Base-by-base conservation (phyloP, 2,888 invertebrate genomes). In the Tyria jacobaeae region DNA sequence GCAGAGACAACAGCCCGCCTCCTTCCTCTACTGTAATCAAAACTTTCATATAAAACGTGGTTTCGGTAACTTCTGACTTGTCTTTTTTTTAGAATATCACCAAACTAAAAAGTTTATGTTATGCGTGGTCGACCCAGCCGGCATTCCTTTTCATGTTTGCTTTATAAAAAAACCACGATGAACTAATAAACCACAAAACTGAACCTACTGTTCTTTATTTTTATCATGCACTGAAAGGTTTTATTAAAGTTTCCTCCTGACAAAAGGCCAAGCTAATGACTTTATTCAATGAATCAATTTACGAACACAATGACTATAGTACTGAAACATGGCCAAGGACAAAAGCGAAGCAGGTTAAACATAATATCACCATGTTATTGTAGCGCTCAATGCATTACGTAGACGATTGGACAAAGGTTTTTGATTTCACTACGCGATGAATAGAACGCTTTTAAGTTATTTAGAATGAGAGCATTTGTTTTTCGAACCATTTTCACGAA, bases 271-370 rank as follows among this genome's bases (percentile, higher is more conserved):
- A n/a, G 73, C 73, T 85, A 85, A 84, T 84, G 85, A 83, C 82
- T 85, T 80, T 76, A 77, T 82, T 79, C 81, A 83, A 85, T 86
- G 85, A 81, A 84, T 83, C 81, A 82, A 84, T 84, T 75, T 77
- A 73, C 64, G 75, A 60, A 67, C 65, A 80, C 80, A 83, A 81
- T 82, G 75, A 78, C 12, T 12, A n/a, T 10, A 48, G 35, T 24
- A 56, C 70, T 65, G 71, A 55, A 66, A 67, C 65, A 64, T 64
- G 21, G 27, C 52, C 17, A 25, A 54, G 64, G 63, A 78, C 73
- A 75, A 77, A 65, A 62, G 64, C 55, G 3, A 7, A 60, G 57
- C 66, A 75, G 50, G 58, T 72, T 50, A 48, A 54, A 58, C 56
- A 61, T 68, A 68, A 75, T 77, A 56, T 41, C 35, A 55, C 24